Percentiles rank a stretch among this genome's conserved stretches.
Evolutionary conservation across 1,140 invertebrate species (phyloP).

Genomic region (Chymomyza costata): DNA sequence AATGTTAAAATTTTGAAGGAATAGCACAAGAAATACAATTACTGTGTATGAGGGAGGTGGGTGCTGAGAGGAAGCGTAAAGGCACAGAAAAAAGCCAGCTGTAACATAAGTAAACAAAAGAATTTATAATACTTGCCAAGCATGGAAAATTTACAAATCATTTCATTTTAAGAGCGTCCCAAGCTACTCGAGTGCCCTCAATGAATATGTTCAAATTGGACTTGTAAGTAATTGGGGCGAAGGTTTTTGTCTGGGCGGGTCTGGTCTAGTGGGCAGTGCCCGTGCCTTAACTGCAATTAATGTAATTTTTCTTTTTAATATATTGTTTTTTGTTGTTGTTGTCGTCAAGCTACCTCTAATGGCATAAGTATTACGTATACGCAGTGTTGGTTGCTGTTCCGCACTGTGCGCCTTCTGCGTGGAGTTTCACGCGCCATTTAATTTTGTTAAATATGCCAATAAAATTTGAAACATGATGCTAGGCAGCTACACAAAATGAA

Average conservation of each 20-base stretch:
- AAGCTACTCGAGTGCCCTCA: not conserved
- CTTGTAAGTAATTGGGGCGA: not conserved
- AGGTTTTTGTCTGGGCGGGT: conserved; percentile 7
- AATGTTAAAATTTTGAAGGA: too few species aligned
- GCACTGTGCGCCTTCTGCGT: conserved; percentile 6
- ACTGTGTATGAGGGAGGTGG: too few species aligned
- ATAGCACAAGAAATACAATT: not conserved
- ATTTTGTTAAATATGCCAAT: conserved; percentile 70
- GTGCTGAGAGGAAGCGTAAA: conserved; percentile 3
- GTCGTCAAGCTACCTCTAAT: conserved; percentile 21
- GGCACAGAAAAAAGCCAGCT: conserved; percentile 15
- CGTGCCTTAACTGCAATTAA: conserved; percentile 45
- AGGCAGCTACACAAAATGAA: conserved; percentile 32
- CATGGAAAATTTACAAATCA: conserved; percentile 53
- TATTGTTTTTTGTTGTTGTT: conserved; percentile 44
- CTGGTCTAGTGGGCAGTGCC: conserved; percentile 12
- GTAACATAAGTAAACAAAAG: conserved; percentile 43
- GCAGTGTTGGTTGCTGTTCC: conserved; percentile 6
- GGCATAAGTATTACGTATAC: conserved; percentile 63
- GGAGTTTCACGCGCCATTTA: conserved; percentile 59
- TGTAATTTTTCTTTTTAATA: conserved; percentile 57
- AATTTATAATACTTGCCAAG: conserved; percentile 9
- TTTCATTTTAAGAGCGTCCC: conserved; percentile 18
- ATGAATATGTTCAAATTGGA: conserved; percentile 33
- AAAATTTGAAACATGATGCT: conserved; percentile 59